These are phyloP conservation scores for Spinibarbus caldwelli DNA, from an alignment of 2,797 vertebrate species.

Conservation along the genomic window DNA sequence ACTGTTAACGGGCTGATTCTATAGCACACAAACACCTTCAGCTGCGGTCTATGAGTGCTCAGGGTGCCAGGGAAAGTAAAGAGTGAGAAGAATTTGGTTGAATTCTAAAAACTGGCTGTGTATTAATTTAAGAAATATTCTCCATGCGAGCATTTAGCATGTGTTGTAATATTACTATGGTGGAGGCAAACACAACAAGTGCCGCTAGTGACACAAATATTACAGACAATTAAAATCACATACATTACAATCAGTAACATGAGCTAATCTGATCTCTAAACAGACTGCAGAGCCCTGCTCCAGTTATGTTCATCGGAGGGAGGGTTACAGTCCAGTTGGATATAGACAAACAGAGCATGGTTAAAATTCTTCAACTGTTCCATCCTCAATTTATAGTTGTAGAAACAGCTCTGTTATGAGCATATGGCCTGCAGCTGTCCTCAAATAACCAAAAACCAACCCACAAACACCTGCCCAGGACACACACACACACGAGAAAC, in stretches of 20 bases:
- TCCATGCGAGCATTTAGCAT: not conserved
- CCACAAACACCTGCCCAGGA: conserved; percentile 60
- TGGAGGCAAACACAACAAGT: not conserved
- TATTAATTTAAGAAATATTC: too few species aligned
- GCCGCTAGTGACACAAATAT: not conserved
- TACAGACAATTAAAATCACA: not conserved
- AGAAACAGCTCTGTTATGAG: conserved; percentile 52
- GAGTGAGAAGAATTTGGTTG: not conserved
- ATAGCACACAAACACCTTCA: conserved; percentile 53
- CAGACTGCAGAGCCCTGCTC: not conserved
- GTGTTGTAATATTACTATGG: not conserved
- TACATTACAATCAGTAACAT: not conserved
- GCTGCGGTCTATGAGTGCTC: not conserved
- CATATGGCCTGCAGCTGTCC: conserved; percentile 69
- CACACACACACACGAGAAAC: not conserved
- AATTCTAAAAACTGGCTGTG: too few species aligned
- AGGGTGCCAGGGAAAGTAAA: not conserved
- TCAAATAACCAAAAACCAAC: conserved; percentile 55
- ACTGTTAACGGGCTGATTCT: conserved; percentile 37
- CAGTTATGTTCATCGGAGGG: not conserved
- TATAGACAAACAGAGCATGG: conserved; percentile 42
- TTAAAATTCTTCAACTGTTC: conserved; percentile 58
- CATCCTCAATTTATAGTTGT: conserved; percentile 55
- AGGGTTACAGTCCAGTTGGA: conserved; percentile 41
- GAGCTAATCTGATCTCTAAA: not conserved